Base-by-base conservation (phyloP, 2,888 invertebrate species). In the Phragmatobia fuliginosa region DNA sequence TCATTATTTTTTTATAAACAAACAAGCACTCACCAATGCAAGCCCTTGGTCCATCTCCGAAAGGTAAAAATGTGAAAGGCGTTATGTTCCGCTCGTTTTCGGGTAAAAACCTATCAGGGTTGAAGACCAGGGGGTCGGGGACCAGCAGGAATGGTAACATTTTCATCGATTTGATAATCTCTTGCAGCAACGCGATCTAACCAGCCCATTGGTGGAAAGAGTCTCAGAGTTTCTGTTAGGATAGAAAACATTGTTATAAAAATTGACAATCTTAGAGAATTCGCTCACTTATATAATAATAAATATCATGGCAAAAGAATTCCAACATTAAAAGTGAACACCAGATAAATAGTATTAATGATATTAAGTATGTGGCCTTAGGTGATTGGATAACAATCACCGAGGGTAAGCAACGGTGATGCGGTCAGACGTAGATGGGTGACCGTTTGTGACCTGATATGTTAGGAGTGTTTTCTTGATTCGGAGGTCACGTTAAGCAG, bases 1-100 rank as follows among this genome's bases (percentile, higher is more conserved):
- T 28, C 2, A 14, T 38, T 31, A 25, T 14, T 28, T 56, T 28
- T 33, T n/a, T n/a, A n/a, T n/a, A n/a, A 45, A 21, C 16, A 52
- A 32, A 32, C 6, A n/a, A 4, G n/a, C 11, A 63, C 79, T 83
- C 75, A 91, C 96, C 96, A 62, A 96, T 95, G 78, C 97, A 97
- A 80, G 88, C 95, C 63, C 96, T 92, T 2, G 95, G 96, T 14
- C 96, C 96, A 18, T 92, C 78, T 0, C 96, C 96, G 72, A 96
- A 96, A 0, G 96, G 96, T 74, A 95, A 74, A 68, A 91, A 96
- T 0, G 87, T 84, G 25, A 82, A 88, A 0, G 88, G 88, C 4
- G 66, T 67, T 36, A 88, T 86, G 2, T 92, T 90, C 0, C 85
- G 83, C 77, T 95, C 95, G 74, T 96, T 96, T 74, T 96, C 96